Base-by-base conservation (phyloP, 2,888 invertebrate species). In the Lottia scabra region DNA sequence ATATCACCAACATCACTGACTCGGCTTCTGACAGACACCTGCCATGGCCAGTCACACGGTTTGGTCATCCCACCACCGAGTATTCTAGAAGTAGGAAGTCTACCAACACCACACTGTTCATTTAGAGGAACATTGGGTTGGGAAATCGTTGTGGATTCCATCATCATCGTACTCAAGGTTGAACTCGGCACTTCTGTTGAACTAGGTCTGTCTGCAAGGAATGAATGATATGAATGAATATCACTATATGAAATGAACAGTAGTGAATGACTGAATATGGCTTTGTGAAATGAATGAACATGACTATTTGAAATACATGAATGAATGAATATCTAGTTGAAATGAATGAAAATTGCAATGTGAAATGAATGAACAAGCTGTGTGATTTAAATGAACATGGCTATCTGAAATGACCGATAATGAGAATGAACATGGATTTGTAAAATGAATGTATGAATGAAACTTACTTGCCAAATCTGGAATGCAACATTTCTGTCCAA, bases 1-100 rank as follows among this genome's bases (percentile, higher is more conserved):
- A 56, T 56, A 10, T 56, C 56, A 56, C 13, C 56, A 23, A 23
- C 3, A 0, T 23, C 56, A 2, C 19, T 16, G 15, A 56, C 23
- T 56, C 56, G 56, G 23, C 56, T 56, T 19, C 56, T 23, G 19
- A 56, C 19, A 2, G 56, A 56, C 23, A 56, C 23, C 10, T 56
- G 56, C 56, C 56, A 56, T 23, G 56, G 56, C 56, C 56, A 56
- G 23, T 56, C 56, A 56, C 56, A 56, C 2, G 56, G 56, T 56
- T 56, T 56, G 23, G 56, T 56, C 56, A 56, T 56, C 10, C 19
- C 19, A 12, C 56, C 56, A 23, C 23, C 12, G 2, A 56, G 56
- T 23, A 56, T 56, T 23, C 56, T 19, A 56, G 56, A 23, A 12
- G 56, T 56, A 0, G 56, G 56, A 56, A 2, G 10, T 23, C 19